Evolutionary conservation across 2,113 vertebrate species (phyloP).

Genomic region (Eira barbara): DNA sequence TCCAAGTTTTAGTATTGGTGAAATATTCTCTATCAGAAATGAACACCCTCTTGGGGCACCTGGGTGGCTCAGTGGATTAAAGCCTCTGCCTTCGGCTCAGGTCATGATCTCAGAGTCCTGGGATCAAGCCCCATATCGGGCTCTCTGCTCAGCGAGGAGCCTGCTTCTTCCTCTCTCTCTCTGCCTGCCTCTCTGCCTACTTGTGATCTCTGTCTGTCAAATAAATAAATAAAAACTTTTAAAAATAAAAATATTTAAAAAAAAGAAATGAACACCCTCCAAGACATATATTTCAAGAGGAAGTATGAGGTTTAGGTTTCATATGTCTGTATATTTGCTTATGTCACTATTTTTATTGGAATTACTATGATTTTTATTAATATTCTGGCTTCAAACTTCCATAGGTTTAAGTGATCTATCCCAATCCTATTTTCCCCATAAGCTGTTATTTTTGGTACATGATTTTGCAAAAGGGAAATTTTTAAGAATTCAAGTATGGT

Average conservation of each 20-base stretch:
- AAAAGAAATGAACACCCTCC: not conserved
- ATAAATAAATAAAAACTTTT: too few species aligned
- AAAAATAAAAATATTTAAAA: too few species aligned
- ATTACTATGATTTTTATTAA: slow-evolving; percentile 11
- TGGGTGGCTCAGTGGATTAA: too few species aligned
- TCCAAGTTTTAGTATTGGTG: not conserved
- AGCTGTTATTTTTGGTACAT: not conserved
- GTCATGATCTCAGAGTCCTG: too few species aligned
- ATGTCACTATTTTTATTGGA: not conserved
- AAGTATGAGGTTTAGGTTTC: not conserved
- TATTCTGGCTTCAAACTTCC: not conserved
- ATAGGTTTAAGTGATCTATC: not conserved
- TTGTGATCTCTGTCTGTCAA: too few species aligned
- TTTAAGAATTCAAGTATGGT: slow-evolving; percentile 20
- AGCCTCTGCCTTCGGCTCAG: too few species aligned
- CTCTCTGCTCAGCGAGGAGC: too few species aligned
- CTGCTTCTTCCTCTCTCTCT: too few species aligned
- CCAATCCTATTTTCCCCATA: not conserved
- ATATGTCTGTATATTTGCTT: not conserved
- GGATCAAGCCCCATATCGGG: too few species aligned
- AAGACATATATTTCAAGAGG: not conserved
- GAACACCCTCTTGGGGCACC: too few species aligned
- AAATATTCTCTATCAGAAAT: slow-evolving; percentile 5
- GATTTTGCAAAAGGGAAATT: not conserved
- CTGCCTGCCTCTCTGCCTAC: too few species aligned